These are phyloP conservation scores for Rhyacichthys aspro DNA, from an alignment of 2,797 vertebrate species.

Conservation along the genomic window DNA sequence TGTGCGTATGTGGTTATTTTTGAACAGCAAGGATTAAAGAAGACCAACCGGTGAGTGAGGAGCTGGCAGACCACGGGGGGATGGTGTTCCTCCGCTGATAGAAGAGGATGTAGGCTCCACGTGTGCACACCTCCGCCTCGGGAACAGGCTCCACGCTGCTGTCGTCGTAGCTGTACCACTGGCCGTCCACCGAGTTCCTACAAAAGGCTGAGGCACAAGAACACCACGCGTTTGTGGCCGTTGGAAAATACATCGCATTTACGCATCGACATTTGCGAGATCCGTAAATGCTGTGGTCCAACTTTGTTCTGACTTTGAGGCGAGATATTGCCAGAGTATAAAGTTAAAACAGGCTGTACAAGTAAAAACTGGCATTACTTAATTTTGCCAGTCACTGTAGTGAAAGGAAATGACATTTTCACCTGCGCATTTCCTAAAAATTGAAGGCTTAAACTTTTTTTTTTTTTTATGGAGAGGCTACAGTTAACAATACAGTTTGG, in stretches of 20 bases:
- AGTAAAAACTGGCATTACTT: no score
- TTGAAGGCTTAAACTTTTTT: no score
- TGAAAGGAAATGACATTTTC: no score
- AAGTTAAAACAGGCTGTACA: no score
- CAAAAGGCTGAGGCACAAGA: slow-evolving; percentile 85
- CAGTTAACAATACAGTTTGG: no score
- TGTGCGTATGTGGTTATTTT: not conserved
- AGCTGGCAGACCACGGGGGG: slow-evolving; percentile 87
- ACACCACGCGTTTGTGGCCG: not conserved
- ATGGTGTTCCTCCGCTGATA: slow-evolving; percentile 90
- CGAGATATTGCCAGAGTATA: no score
- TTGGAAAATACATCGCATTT: not conserved
- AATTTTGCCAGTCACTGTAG: no score
- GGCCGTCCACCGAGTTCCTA: slow-evolving; percentile 90
- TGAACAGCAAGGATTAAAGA: not conserved
- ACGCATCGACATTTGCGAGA: no score
- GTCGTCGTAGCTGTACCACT: slow-evolving; percentile 94
- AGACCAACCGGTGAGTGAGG: slow-evolving; percentile 83
- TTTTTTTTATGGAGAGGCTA: no score
- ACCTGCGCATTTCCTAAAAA: no score
- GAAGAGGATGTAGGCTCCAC: slow-evolving; percentile 94
- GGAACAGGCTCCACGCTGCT: slow-evolving; percentile 84
- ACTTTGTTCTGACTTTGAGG: no score
- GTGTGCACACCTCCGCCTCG: slow-evolving; percentile 88
- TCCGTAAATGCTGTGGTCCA: no score